Percentiles rank a stretch among this genome's conserved stretches.
phyloP scores from a whole-genome alignment of 92 coral and sea anemone genomes.

The Ricordea florida region DNA sequence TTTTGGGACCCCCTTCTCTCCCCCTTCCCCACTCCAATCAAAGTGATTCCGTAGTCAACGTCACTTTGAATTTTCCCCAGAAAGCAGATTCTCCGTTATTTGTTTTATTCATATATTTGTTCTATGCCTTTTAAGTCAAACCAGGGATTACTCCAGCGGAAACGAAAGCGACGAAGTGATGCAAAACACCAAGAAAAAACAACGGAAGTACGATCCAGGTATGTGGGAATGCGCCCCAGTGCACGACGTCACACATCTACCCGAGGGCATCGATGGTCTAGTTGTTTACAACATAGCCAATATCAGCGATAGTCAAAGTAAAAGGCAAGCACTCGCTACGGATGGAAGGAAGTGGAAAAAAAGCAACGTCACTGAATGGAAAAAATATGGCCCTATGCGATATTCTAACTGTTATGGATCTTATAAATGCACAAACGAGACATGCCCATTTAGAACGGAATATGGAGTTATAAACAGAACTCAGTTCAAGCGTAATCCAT shows the following conservation, averaged over 20 bases:
- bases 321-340: not conserved
- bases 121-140: no score
- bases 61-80: not conserved
- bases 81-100: not conserved
- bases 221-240: constrained; percentile 30
- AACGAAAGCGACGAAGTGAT: not conserved
- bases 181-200: not conserved
- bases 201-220: constrained; percentile 30
- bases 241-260: constrained; percentile 21
- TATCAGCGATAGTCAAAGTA: not conserved
- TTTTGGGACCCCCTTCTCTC: no score
- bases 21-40: no score
- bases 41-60: no score
- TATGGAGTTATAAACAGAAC: constrained; percentile 61
- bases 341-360: constrained; percentile 74
- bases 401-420: constrained; percentile 64
- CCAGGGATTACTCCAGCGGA: not conserved
- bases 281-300: constrained; percentile 9
- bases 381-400: constrained; percentile 34
- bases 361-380: constrained; percentile 40
- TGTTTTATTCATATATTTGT: not conserved
- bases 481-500: constrained; percentile 28
- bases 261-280: constrained; percentile 46
- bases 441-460: constrained; percentile 43
- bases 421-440: constrained; percentile 38